Percentiles rank a stretch among this genome's conserved stretches.
Conservation (phyloP, 1,140 invertebrate species). For the Drosophila malerkotliana region DNA sequence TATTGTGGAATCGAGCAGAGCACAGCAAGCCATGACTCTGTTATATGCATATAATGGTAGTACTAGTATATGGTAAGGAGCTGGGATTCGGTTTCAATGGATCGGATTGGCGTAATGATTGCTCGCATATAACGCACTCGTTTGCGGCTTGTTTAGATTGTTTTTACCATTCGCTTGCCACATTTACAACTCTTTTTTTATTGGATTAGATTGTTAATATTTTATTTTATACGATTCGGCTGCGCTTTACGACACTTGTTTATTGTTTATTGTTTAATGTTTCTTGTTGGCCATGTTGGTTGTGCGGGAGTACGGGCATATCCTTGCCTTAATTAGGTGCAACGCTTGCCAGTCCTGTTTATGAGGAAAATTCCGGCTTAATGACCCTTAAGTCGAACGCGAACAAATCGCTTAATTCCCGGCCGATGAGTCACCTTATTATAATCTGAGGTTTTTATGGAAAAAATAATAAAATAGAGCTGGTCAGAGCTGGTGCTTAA, state of each 20-base stretch:
- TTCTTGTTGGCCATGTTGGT: not conserved
- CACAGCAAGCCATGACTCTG: not conserved
- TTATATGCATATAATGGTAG: not conserved
- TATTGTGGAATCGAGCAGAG: constrained; percentile 40
- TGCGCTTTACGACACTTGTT: constrained; percentile 27
- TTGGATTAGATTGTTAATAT: constrained; percentile 57
- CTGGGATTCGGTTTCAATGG: constrained; percentile 10
- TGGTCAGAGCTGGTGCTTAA: not conserved
- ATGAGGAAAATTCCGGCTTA: constrained; percentile 6
- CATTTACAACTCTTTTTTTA: constrained; percentile 54
- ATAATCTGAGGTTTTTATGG: not conserved
- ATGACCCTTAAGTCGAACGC: constrained; percentile 1
- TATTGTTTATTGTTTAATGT: constrained; percentile 10
- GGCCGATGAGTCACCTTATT: constrained; percentile 15
- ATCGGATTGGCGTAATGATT: constrained; percentile 17
- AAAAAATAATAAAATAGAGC: not conserved
- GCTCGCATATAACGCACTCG: constrained; percentile 18
- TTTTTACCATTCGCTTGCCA: constrained; percentile 34
- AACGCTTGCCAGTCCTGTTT: constrained; percentile 20
- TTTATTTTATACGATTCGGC: constrained; percentile 32
- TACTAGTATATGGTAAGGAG: constrained; percentile 11
- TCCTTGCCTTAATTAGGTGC: constrained; percentile 22
- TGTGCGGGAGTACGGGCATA: constrained; percentile 3
- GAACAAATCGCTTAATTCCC: constrained; percentile 21
- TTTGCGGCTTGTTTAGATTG: constrained; percentile 32